Conservation (phyloP, 2,888 invertebrate species). For the Hylaea fasciaria region DNA sequence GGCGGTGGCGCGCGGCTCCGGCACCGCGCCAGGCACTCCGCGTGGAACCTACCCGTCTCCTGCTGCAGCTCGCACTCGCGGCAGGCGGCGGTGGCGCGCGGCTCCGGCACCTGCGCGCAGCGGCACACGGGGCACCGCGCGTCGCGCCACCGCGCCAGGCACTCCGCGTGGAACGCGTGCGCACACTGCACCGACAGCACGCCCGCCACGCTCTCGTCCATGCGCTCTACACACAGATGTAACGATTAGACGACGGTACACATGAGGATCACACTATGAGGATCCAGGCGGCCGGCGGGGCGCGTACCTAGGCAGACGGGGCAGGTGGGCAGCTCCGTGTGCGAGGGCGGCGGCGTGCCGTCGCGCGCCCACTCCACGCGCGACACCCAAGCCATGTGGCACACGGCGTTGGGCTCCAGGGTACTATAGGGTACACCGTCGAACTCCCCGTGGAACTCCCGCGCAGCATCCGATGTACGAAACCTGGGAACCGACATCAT, state of each 20-base stretch:
- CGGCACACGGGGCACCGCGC: slow-evolving; percentile 99
- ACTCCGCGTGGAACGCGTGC: slow-evolving; percentile 98
- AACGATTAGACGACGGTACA: too few relatives aligned
- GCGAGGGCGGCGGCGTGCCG: slow-evolving; percentile 88
- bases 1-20: slow-evolving; percentile 88
- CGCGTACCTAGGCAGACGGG: slow-evolving; percentile 92
- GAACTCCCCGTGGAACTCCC: slow-evolving; percentile 96
- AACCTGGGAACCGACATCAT: slow-evolving; percentile 73
- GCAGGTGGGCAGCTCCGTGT: slow-evolving; percentile 98
- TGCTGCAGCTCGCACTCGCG: slow-evolving; percentile 56
- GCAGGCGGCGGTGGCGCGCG: slow-evolving; percentile 88
- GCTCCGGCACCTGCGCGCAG: slow-evolving; percentile 93
- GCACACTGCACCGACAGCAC: slow-evolving; percentile 99
- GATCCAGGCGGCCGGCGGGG: too few relatives aligned
- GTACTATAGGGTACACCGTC: slow-evolving; percentile 97
- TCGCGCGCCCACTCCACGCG: slow-evolving; percentile 94
- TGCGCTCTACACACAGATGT: slow-evolving; percentile 89
- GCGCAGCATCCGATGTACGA: slow-evolving; percentile 90
- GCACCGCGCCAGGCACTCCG: background rate
- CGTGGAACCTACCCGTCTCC: background rate
- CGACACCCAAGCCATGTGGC: slow-evolving; percentile 98
- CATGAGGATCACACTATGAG: too few relatives aligned
- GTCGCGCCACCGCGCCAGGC: slow-evolving; percentile 98
- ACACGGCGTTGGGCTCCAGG: slow-evolving; percentile 95
- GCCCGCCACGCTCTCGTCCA: slow-evolving; percentile 99